Percentiles rank a stretch among this genome's conserved stretches.
Conservation (phyloP, 2,888 invertebrate species). For the Drosophila algonquin region DNA sequence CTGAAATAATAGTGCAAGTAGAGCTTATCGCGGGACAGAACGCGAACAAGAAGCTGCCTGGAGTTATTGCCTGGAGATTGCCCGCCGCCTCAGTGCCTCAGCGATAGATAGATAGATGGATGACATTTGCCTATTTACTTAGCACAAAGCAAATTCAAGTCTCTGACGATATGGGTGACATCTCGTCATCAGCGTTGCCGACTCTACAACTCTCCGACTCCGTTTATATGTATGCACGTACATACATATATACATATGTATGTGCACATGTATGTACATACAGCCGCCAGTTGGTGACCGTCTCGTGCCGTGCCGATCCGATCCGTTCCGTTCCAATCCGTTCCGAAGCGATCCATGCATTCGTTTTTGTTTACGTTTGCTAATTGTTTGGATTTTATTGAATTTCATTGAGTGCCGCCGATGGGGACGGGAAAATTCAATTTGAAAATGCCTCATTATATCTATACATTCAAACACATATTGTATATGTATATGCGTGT, state of each 20-base stretch:
- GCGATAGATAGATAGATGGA: neutral
- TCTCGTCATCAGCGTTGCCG: conserved; percentile 41
- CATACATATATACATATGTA: too few relatives aligned
- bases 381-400: conserved; percentile 73
- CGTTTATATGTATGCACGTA: neutral
- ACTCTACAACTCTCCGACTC: neutral
- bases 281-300: conserved; percentile 2
- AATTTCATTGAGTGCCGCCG: conserved; percentile 70
- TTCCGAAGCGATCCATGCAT: neutral
- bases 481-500: too few relatives aligned
- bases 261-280: neutral
- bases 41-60: conserved; percentile 29
- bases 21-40: conserved; percentile 36
- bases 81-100: neutral
- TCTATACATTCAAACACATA: conserved; percentile 11
- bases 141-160: conserved; percentile 58
- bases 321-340: neutral
- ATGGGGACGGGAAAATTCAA: conserved; percentile 37
- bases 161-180: conserved; percentile 40
- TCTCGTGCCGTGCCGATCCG: neutral
- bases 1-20: conserved; percentile 34
- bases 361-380: conserved; percentile 60
- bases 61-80: conserved; percentile 1
- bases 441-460: conserved; percentile 42
- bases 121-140: conserved; percentile 64